These are phyloP conservation scores for Chaetodon trifasciatus DNA, from an alignment of 2,797 vertebrate species.

Conservation along the genomic window DNA sequence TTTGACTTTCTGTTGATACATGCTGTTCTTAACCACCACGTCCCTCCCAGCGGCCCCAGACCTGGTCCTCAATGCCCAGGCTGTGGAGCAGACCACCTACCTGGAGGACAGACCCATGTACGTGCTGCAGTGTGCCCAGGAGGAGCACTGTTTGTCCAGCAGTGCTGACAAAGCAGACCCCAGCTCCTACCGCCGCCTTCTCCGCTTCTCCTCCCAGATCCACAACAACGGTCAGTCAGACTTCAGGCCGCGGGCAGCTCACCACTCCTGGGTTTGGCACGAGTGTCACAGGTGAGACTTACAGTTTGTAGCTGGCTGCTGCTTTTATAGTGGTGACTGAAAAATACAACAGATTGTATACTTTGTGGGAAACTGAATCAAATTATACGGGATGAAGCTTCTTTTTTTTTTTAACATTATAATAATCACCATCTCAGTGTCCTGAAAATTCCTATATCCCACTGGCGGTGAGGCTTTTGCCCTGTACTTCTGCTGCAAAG, in stretches of 20 bases:
- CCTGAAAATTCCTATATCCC: not conserved
- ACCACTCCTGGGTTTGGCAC: slow-evolving; percentile 96
- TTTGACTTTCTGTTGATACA: not conserved
- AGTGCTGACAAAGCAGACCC: slow-evolving; percentile 80
- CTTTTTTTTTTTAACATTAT: not conserved
- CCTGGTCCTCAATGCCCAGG: slow-evolving; percentile 91
- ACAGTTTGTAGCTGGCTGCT: not conserved
- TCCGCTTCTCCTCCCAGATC: slow-evolving; percentile 98
- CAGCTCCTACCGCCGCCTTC: slow-evolving; percentile 89
- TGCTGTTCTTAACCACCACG: not conserved
- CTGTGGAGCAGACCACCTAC: slow-evolving; percentile 94
- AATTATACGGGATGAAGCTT: not conserved
- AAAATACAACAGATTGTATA: not conserved
- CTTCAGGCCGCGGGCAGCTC: slow-evolving; percentile 91
- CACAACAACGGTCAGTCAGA: slow-evolving; percentile 95
- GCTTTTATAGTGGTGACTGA: not conserved
- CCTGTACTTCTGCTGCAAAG: not conserved
- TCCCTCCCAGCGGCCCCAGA: slow-evolving; percentile 90
- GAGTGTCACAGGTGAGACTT: slow-evolving; percentile 93
- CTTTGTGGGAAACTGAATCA: not conserved
- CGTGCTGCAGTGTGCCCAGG: slow-evolving; percentile 92
- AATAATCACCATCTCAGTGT: not conserved
- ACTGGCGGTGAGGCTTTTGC: not conserved
- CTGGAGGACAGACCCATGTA: slow-evolving; percentile 97
- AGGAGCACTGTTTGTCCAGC: slow-evolving; percentile 93